Conservation (phyloP, 2,888 invertebrate genomes). For the Dryadula phaetusa region DNA sequence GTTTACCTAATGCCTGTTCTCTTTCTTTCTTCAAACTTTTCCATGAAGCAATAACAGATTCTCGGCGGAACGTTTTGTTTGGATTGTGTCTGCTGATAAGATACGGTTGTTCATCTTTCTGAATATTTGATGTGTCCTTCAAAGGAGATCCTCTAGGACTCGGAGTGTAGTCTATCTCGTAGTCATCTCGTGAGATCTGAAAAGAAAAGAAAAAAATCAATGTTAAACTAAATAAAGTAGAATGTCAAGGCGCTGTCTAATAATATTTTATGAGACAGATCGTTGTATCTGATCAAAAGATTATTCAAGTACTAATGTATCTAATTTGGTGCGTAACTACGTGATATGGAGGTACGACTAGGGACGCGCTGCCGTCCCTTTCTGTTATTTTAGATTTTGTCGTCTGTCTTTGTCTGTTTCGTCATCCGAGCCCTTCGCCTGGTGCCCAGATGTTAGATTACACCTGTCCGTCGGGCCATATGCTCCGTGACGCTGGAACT, state of each 20-base stretch:
- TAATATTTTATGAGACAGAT: constrained; percentile 41
- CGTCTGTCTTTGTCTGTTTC: constrained; percentile 56
- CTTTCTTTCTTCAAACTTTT: constrained; percentile 79
- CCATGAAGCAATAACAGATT: constrained; percentile 81
- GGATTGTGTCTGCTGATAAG: constrained; percentile 81
- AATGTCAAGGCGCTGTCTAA: constrained; percentile 42
- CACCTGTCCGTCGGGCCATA: constrained; percentile 71
- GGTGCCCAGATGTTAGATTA: constrained; percentile 70
- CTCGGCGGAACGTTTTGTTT: constrained; percentile 78
- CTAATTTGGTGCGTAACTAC: constrained; percentile 60
- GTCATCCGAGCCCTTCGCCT: constrained; percentile 70
- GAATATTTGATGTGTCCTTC: constrained; percentile 78
- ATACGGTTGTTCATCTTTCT: constrained; percentile 67
- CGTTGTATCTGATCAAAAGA: constrained; percentile 55
- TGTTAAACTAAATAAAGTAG: background rate
- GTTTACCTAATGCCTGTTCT: constrained; percentile 76
- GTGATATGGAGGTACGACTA: constrained; percentile 46
- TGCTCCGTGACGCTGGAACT: constrained; percentile 50
- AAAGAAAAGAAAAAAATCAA: constrained; percentile 54
- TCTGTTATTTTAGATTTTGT: constrained; percentile 56
- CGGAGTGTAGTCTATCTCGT: constrained; percentile 74
- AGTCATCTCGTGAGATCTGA: constrained; percentile 80
- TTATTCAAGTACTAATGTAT: constrained; percentile 65
- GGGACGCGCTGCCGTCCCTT: constrained; percentile 57
- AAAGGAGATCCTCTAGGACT: constrained; percentile 76